Evolutionary conservation across 1,140 invertebrate species (phyloP).

Genomic region (Cyphomyrmex costatus): DNA sequence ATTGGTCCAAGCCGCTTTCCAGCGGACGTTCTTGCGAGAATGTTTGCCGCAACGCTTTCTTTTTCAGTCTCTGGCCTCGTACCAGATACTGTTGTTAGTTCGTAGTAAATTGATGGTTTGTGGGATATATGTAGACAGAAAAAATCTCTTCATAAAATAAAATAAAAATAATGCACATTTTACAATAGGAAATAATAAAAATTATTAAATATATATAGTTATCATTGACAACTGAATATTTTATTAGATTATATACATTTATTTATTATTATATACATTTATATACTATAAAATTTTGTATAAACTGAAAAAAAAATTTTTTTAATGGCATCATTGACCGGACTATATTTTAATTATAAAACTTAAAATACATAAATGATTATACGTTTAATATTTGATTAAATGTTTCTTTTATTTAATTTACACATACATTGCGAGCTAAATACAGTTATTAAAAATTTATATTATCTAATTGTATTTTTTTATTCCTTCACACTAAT

Average conservation of each 20-base stretch:
- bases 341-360: not conserved
- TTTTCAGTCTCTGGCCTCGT: slow-evolving; percentile 6
- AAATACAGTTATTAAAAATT: no score
- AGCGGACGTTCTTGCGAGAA: not conserved
- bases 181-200: not conserved
- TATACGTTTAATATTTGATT: not conserved
- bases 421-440: no score
- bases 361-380: not conserved
- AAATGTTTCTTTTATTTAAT: no score
- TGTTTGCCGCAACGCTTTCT: not conserved
- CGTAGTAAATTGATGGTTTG: slow-evolving; percentile 29
- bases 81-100: not conserved
- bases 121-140: not conserved
- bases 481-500: no score
- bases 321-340: not conserved
- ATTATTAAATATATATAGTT: not conserved
- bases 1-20: not conserved
- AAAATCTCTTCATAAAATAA: slow-evolving; percentile 3
- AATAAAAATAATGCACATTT: slow-evolving; percentile 13
- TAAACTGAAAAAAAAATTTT: not conserved
- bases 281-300: not conserved
- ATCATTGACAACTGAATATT: not conserved
- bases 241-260: not conserved
- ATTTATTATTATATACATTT: not conserved
- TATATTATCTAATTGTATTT: no score